Evolutionary conservation across 2,113 vertebrate species (phyloP).

Genomic region (Aegypius monachus): DNA sequence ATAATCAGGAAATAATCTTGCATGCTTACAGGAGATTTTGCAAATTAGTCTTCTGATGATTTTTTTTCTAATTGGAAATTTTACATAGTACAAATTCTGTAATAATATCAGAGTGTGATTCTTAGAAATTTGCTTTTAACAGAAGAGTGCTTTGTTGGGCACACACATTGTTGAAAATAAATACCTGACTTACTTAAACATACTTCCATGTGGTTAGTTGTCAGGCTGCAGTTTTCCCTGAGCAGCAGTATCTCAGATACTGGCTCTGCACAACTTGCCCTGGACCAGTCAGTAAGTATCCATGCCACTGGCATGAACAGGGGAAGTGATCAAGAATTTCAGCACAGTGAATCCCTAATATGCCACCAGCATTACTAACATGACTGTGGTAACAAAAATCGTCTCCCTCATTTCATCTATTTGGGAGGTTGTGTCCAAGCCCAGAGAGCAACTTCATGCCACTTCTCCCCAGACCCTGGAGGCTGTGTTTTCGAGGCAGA

Average conservation of each 20-base stretch:
- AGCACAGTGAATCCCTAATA: background rate
- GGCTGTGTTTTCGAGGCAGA: background rate
- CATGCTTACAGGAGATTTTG: background rate
- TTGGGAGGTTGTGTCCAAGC: background rate
- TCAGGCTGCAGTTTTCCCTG: background rate
- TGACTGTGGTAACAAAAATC: background rate
- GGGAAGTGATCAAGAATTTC: background rate
- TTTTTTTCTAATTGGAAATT: background rate
- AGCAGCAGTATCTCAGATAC: background rate
- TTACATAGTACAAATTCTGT: background rate
- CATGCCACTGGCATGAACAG: background rate
- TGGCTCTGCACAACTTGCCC: background rate
- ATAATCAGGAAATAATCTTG: background rate
- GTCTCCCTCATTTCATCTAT: fast-evolving
- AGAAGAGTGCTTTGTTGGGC: background rate
- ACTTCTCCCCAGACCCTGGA: background rate
- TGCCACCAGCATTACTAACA: background rate
- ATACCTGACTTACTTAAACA: background rate
- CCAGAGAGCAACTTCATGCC: background rate
- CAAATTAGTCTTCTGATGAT: background rate
- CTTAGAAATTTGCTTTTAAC: background rate
- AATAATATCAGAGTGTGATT: background rate
- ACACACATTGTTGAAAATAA: background rate
- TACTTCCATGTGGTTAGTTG: background rate
- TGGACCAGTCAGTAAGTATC: background rate